Base-by-base conservation (phyloP, 2,888 invertebrate genomes). In the Tiphia femorata region DNA sequence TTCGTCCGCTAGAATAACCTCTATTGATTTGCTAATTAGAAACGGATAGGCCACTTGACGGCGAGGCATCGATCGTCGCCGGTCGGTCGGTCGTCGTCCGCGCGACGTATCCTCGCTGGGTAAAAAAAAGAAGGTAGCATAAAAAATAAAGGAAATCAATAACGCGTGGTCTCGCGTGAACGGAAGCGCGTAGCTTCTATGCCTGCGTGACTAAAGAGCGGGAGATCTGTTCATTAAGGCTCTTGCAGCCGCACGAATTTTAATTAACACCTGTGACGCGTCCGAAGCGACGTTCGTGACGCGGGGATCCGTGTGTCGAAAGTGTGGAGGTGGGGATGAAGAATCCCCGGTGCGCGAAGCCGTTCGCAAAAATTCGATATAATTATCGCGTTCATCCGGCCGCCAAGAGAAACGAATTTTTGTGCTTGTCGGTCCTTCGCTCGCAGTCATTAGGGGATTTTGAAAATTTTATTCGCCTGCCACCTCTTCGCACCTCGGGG, bases 151-250 rank as follows among this genome's bases (percentile, higher is more conserved):
- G 1, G 14, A 3, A 16, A 16, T n/a, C n/a, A n/a, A n/a, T n/a
- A n/a, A n/a, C n/a, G n/a, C n/a, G n/a, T n/a, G n/a, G 8, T 5
- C 14, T 14, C 6, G 1, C 5, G 16, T 12, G 16, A 17, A 37
- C 10, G n/a, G 16, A 37, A 37, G 17, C 37, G 3, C 17, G 37
- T 37, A 16, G n/a, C n/a, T n/a, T n/a, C n/a, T n/a, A n/a, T n/a
- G n/a, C n/a, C n/a, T n/a, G n/a, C 49, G 58, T 66, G 68, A 69
- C 70, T 69, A 70, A 70, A 59, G 66, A 61, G 52, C 59, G 55
- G 43, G 41, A 49, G 67, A 59, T 58, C 49, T 68, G 67, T 68
- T 73, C 72, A 68, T 73, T 68, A 70, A 58, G 55, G 48, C 52
- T 64, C 62, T 61, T 70, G 70, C 59, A 62, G 21, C 40, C 33